Conservation (phyloP, 2,888 invertebrate species). For the Hoplodrina ambigua region DNA sequence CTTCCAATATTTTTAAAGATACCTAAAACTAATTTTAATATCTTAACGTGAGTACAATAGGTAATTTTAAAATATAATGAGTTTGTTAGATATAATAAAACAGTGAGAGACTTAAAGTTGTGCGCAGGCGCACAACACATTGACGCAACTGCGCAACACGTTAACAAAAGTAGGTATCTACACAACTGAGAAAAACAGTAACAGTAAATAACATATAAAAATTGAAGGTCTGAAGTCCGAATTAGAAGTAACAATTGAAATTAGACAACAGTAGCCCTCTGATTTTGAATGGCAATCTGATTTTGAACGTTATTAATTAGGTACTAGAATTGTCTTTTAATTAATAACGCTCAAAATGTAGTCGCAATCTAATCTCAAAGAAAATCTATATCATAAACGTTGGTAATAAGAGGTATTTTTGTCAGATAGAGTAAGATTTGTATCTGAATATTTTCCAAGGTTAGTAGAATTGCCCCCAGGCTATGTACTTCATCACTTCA, state of each 20-base stretch:
- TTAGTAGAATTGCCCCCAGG: too few relatives aligned
- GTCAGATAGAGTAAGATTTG: too few relatives aligned
- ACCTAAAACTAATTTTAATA: constrained; percentile 36
- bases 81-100: not conserved
- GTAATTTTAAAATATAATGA: not conserved
- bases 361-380: too few relatives aligned
- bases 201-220: constrained; percentile 7
- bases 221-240: not conserved
- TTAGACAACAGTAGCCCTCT: too few relatives aligned
- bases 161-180: not conserved
- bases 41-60: constrained; percentile 44
- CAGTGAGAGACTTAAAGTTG: not conserved
- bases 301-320: too few relatives aligned
- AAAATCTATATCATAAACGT: too few relatives aligned
- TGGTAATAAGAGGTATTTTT: too few relatives aligned
- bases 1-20: not conserved
- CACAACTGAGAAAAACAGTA: not conserved
- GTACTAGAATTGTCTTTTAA: too few relatives aligned
- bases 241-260: not conserved
- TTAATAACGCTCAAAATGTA: too few relatives aligned
- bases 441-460: too few relatives aligned
- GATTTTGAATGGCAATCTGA: too few relatives aligned
- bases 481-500: not conserved
- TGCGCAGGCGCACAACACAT: not conserved
- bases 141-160: not conserved